Evolutionary conservation across 2,797 vertebrate species (phyloP), one percentile per base, ranked within the genome.

Genomic region (Enteromius thamalakanensis): DNA sequence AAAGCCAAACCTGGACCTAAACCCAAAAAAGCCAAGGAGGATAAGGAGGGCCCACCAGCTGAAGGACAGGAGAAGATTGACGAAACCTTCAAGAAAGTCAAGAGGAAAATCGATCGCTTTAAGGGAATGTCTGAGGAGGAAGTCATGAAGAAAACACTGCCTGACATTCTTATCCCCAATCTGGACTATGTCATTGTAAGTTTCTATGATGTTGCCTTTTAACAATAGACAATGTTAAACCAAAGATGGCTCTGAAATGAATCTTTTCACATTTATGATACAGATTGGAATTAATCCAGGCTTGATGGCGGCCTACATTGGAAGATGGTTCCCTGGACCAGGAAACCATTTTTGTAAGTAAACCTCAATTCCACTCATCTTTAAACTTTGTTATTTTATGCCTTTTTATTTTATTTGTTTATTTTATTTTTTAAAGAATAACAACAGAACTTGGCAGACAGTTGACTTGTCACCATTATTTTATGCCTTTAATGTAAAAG

Each of bases 201-300:
- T 82, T 75, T 64, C 7, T 15, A 17, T 34, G 42, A 15, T 47
- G 32, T 37, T 7, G 51, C 7, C 40, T 84, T 55, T 55, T 70
- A 26, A 60, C 37, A 45, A 32, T 9, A 5, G 64, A 14, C 11
- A 34, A 51, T 53, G 14, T 12, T 64, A 21, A 64, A 47, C 11
- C 37, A 45, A 65, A 42, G 14, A 69, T 51, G 32, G 6, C 5
- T 19, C 19, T 80, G 5, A 65, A 64, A 79, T 51, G 6, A 1
- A 65, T 37, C 9, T 23, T 37, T 45, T 45, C 42, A 40, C 79
- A 82, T 42, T 53, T 32, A 77, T 49, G 6, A 88, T 89, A 62
- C 90, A 99, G 98, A 98, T 99, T 87, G 98, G 98, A 79, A 99
- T 99, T 91, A 99, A 99, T 88, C 98, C 98, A 10, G 98, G 98